phyloP scores from a whole-genome alignment of 2,797 vertebrate species.

The Phrynocephalus forsythii region DNA sequence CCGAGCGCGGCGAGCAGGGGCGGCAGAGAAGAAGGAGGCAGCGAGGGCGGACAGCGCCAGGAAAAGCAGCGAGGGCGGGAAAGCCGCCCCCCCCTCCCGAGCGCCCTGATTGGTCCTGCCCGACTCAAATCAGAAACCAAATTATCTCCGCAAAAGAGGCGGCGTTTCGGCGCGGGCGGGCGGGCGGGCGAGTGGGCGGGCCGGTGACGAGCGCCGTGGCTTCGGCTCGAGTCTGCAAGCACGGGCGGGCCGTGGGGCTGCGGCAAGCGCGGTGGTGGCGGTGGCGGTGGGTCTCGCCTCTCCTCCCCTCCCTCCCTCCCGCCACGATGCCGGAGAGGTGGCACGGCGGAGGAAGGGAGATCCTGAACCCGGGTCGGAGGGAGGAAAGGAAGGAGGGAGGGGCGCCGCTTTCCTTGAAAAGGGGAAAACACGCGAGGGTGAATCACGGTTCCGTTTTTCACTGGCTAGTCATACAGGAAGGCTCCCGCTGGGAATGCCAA shows the following conservation, averaged over 20 bases:
- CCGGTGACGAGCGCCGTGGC: too few species aligned
- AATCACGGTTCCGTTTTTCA: constrained; percentile 54
- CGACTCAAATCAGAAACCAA: constrained; percentile 50
- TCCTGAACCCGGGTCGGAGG: background rate
- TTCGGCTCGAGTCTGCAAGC: background rate
- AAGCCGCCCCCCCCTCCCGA: constrained; percentile 12
- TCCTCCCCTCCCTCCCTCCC: background rate
- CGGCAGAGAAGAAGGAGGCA: constrained; percentile 42
- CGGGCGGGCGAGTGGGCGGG: constrained; percentile 26
- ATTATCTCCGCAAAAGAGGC: constrained; percentile 76
- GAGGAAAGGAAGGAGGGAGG: background rate
- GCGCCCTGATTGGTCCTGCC: constrained; percentile 66
- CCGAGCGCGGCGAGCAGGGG: constrained; percentile 45
- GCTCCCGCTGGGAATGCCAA: constrained; percentile 61
- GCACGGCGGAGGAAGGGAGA: background rate
- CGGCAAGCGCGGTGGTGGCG: too few species aligned
- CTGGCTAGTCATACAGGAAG: constrained; percentile 49
- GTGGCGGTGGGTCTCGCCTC: background rate
- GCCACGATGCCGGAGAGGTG: background rate
- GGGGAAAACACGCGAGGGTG: constrained; percentile 64
- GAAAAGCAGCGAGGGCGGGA: constrained; percentile 49
- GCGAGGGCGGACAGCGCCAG: constrained; percentile 73
- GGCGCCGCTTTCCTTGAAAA: background rate
- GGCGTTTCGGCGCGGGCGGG: constrained; percentile 61
- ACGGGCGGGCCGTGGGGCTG: too few species aligned